These are phyloP conservation scores for Scopus umbretta DNA, from an alignment of 2,113 vertebrate genomes.

Conservation along the genomic window DNA sequence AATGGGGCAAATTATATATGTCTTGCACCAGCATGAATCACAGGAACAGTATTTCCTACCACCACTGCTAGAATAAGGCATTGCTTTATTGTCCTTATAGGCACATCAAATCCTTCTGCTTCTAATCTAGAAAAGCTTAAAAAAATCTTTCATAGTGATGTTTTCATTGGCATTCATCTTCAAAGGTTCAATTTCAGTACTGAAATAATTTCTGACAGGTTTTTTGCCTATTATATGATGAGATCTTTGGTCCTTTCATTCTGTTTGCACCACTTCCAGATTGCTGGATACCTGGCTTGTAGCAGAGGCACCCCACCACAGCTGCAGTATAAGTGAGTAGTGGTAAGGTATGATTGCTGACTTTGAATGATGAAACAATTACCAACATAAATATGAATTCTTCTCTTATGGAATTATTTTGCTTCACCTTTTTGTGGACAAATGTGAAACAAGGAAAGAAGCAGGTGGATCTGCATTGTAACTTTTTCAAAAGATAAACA, in stretches of 20 bases:
- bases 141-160: neutral
- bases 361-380: neutral
- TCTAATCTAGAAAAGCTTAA: neutral
- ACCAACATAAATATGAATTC: neutral
- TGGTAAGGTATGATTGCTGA: neutral
- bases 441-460: neutral
- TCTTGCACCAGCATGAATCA: neutral
- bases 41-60: neutral
- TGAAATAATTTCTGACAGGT: neutral
- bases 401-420: neutral
- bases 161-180: conserved; percentile 15
- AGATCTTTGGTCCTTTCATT: neutral
- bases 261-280: neutral
- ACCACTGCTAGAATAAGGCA: neutral
- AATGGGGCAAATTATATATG: neutral
- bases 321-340: neutral
- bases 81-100: neutral
- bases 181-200: neutral
- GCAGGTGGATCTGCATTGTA: neutral
- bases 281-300: neutral
- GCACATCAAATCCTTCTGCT: neutral
- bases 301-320: neutral
- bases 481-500: neutral
- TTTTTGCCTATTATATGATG: neutral
- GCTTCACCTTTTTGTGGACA: neutral